Evolutionary conservation across 2,113 vertebrate species (phyloP).

Genomic region (Mirounga angustirostris): DNA sequence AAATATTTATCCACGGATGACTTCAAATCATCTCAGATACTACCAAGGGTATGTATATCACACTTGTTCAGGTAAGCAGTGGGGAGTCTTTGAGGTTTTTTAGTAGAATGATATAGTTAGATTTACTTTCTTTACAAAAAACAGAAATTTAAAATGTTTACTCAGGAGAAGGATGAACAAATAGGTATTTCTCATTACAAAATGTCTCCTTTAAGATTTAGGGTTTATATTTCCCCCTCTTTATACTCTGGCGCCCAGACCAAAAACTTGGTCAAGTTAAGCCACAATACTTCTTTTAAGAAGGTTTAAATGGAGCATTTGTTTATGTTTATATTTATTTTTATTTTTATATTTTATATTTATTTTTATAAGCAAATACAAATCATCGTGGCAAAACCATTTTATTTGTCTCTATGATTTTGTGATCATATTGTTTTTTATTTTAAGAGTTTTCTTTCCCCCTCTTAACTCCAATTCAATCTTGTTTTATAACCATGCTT

Average conservation of each 20-base stretch:
- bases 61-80: neutral
- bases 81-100: neutral
- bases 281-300: neutral
- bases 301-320: neutral
- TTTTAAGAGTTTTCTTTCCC: neutral
- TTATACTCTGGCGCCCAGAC: neutral
- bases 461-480: neutral
- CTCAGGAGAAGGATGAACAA: neutral
- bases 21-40: neutral
- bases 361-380: constrained; percentile 9
- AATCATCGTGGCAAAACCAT: constrained; percentile 10
- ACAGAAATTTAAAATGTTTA: neutral
- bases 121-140: neutral
- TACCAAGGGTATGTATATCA: neutral
- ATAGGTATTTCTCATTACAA: constrained; percentile 26
- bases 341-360: too few species aligned
- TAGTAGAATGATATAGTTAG: neutral
- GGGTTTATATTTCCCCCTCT: neutral
- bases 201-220: neutral
- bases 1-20: neutral
- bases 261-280: neutral
- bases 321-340: neutral
- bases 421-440: neutral
- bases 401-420: neutral
- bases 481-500: constrained; percentile 1